Evolutionary conservation across 2,888 invertebrate genomes (phyloP).

Genomic region (Xanthorhoe designata): DNA sequence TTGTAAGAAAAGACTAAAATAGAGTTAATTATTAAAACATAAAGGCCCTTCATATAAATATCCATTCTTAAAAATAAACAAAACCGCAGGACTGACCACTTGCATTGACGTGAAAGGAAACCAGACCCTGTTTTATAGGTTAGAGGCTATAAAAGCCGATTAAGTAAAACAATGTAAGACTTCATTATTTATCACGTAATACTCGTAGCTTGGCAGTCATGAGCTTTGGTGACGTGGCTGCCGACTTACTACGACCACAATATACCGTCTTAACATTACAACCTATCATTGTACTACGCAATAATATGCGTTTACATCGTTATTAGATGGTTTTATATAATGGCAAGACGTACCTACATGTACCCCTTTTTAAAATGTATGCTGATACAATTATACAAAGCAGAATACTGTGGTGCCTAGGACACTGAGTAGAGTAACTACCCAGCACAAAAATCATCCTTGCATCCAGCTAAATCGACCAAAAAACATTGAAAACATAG

Average conservation of each 20-base stretch:
- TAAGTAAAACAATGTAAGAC: constrained; percentile 9
- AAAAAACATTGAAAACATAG: too few relatives aligned
- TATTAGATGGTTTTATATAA: too few relatives aligned
- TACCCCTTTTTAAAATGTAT: too few relatives aligned
- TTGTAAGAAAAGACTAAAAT: neutral
- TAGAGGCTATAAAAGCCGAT: constrained; percentile 2
- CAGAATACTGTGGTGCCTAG: too few relatives aligned
- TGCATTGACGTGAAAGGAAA: constrained; percentile 14
- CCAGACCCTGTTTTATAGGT: constrained; percentile 11
- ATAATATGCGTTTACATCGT: neutral
- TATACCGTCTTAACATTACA: too few relatives aligned
- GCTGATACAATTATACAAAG: too few relatives aligned
- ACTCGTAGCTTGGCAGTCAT: neutral
- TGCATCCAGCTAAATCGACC: too few relatives aligned
- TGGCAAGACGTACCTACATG: too few relatives aligned
- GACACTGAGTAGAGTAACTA: too few relatives aligned
- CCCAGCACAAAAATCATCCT: too few relatives aligned
- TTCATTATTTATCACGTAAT: constrained; percentile 4
- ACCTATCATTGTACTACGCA: neutral
- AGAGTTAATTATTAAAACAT: neutral
- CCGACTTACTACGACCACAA: neutral
- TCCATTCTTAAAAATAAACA: neutral
- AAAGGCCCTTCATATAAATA: neutral
- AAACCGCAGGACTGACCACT: constrained; percentile 9
- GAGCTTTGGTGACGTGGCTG: neutral